Conservation (phyloP, 2,888 invertebrate species). For the Cosmorhoe ocellata region DNA sequence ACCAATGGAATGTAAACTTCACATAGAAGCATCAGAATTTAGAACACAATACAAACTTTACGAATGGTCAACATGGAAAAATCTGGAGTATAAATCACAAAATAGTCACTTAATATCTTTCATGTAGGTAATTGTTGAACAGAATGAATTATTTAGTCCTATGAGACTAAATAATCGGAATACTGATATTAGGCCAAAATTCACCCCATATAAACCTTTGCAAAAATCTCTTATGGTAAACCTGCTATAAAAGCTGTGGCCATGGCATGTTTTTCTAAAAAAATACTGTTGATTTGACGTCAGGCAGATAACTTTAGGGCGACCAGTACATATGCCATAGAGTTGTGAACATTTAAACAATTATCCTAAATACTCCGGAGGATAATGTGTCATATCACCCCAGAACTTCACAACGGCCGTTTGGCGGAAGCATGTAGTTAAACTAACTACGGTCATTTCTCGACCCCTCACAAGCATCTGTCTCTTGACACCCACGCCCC, state of each 20-base stretch:
- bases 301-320: neutral
- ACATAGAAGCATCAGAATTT: constrained; percentile 27
- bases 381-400: constrained; percentile 48
- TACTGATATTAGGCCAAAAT: too few relatives aligned
- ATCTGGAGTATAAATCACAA: too few relatives aligned
- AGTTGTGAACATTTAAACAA: constrained; percentile 2
- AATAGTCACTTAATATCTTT: too few relatives aligned
- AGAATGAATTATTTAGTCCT: too few relatives aligned
- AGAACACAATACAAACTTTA: constrained; percentile 14
- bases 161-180: too few relatives aligned
- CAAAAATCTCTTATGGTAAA: too few relatives aligned
- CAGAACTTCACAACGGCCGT: constrained; percentile 45
- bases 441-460: constrained; percentile 71
- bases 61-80: too few relatives aligned
- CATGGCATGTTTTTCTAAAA: neutral
- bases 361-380: constrained; percentile 9
- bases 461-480: constrained; percentile 61
- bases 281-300: too few relatives aligned
- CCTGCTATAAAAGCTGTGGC: too few relatives aligned
- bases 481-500: constrained; percentile 65
- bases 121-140: too few relatives aligned
- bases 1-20: constrained; percentile 25
- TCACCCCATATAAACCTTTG: too few relatives aligned
- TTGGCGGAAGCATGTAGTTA: constrained; percentile 76
- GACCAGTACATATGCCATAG: neutral